Base-by-base conservation (phyloP, 2,113 vertebrate species). In the Meleagris gallopavo region DNA sequence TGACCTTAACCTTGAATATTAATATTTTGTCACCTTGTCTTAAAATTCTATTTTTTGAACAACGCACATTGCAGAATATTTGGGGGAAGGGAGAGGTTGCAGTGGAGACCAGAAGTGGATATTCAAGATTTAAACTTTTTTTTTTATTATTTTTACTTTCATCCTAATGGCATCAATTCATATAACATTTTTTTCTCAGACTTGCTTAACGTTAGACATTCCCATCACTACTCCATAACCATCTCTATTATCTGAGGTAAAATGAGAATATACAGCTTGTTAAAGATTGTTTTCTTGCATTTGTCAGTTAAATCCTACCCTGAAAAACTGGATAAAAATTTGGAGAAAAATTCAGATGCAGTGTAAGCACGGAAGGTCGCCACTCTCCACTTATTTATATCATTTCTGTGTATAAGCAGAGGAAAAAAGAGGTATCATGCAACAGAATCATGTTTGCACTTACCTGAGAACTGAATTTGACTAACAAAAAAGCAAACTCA, bases 401-500 rank as follows among this genome's bases (percentile, higher is more conserved):
- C 40, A 65, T 13, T 38, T 78, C 87, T 94, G 16, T 43, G 17
- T 38, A 66, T 20, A 82, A 20, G 20, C 4, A 58, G 34, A 27
- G 43, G 11, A 85, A 36, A 92, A 93, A 83, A 77, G 34, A 32
- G 85, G 36, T 13, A 27, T 18, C 38, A 48, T 50, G 22, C 13
- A 57, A 12, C 30, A 88, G 36, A 90, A 74, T 69, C 72, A 30
- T 48, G 38, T 30, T 52, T 1, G 0, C 46, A 72, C 30, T 95
- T 96, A 84, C 66, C 83, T 41, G 95, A 93, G 69, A 46, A 91
- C 62, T 72, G 66, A 85, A 73, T 95, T 92, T 97, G 77, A 95
- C 92, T 96, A 97, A 97, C 75, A 80, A 96, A 94, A 88, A 91
- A 95, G 73, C 84, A 93, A 95, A 93, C 91, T 77, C 72, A 69